Evolutionary conservation across 2,797 vertebrate species (phyloP).

Genomic region (Dromococcyx pavoninus): DNA sequence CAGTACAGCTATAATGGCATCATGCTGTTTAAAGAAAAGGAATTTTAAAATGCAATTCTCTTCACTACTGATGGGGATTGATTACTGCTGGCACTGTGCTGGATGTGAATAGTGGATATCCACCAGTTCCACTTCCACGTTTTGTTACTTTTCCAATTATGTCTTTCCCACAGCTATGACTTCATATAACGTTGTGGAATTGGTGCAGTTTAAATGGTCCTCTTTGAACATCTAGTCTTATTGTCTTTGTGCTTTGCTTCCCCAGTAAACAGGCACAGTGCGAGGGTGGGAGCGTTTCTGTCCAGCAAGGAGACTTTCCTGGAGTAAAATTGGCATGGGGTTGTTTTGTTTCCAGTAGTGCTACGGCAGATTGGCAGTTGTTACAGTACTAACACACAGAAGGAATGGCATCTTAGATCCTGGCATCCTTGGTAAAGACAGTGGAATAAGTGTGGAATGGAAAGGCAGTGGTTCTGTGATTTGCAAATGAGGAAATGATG

Average conservation of each 20-base stretch:
- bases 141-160: not conserved
- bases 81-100: slow-evolving; percentile 2
- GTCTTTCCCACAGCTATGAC: not conserved
- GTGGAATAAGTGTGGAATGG: not conserved
- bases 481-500: not conserved
- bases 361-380: not conserved
- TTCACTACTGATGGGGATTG: not conserved
- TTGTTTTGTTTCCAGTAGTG: not conserved
- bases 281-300: not conserved
- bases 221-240: not conserved
- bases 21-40: not conserved
- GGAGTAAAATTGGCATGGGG: not conserved
- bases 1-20: not conserved
- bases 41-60: not conserved
- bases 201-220: not conserved
- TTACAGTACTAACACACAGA: not conserved
- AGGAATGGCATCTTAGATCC: not conserved
- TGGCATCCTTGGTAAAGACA: not conserved
- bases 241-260: not conserved
- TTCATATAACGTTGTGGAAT: not conserved
- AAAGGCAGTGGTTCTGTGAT: not conserved
- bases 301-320: not conserved
- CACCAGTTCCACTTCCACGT: not conserved
- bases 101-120: not conserved
- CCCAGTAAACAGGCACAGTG: not conserved